Conservation (phyloP, 2,797 vertebrate genomes). For the Urophycis tenuis region DNA sequence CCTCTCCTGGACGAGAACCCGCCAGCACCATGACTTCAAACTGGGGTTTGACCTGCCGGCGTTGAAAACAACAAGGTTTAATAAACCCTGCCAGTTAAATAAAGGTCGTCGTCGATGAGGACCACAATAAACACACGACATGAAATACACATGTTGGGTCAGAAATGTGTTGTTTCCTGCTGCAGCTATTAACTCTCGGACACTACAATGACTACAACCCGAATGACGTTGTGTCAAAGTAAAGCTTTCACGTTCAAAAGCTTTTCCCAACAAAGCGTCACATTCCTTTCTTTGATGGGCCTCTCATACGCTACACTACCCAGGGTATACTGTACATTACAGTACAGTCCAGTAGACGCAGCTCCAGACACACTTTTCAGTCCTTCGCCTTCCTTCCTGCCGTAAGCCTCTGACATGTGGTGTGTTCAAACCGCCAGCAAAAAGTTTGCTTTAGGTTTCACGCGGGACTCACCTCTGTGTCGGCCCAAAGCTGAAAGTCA, state of each 20-base stretch:
- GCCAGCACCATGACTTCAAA: slow-evolving; percentile 27
- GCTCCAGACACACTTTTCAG: background rate
- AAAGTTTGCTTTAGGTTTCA: background rate
- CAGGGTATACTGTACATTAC: no score
- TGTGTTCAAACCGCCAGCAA: background rate
- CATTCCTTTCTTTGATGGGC: no score
- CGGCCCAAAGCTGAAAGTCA: slow-evolving; percentile 23
- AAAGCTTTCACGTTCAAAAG: no score
- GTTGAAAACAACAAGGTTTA: background rate
- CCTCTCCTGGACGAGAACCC: slow-evolving; percentile 18
- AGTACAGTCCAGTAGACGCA: no score
- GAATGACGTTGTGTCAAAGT: no score
- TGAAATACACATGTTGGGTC: no score
- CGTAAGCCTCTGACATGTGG: background rate
- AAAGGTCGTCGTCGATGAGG: background rate
- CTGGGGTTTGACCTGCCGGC: slow-evolving; percentile 34
- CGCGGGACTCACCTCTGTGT: slow-evolving; percentile 49
- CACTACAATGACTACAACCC: no score
- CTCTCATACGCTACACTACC: no score
- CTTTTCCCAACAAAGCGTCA: no score
- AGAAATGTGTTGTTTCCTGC: no score
- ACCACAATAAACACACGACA: no score
- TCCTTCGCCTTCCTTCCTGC: background rate
- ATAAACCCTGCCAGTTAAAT: slow-evolving; percentile 18
- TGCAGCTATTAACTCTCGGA: no score